A percentile compares a stretch with the other conserved stretches of the same genome.
phyloP scores from a whole-genome alignment of 92 coral and sea anemone genomes.

The Siderastrea siderea region DNA sequence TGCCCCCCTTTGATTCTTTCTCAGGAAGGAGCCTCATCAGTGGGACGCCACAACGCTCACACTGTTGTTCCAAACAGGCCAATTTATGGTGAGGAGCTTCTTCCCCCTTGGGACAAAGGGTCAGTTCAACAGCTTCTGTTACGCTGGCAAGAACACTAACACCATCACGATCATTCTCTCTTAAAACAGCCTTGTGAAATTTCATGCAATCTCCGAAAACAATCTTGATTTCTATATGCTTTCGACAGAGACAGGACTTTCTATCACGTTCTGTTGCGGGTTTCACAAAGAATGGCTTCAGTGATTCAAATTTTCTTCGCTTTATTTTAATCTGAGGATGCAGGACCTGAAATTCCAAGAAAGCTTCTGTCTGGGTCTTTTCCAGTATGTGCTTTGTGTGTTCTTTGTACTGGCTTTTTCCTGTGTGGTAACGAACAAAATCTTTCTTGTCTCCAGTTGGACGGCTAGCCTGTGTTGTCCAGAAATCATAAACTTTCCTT shows the following conservation, averaged over 20 bases:
- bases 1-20: slow-evolving; percentile 15
- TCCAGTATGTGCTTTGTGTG: slow-evolving; percentile 70
- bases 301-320: slow-evolving; percentile 53
- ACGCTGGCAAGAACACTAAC: slow-evolving; percentile 21
- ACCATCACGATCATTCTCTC: slow-evolving; percentile 3
- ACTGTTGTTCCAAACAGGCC: slow-evolving; percentile 20
- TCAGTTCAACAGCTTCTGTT: slow-evolving; percentile 51
- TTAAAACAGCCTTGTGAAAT: slow-evolving; percentile 45
- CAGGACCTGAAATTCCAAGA: slow-evolving; percentile 56
- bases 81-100: slow-evolving; percentile 15
- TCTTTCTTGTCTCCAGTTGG: slow-evolving; percentile 62
- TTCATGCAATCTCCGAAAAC: slow-evolving; percentile 48
- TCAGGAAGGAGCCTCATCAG: slow-evolving; percentile 21
- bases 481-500: slow-evolving; percentile 40
- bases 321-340: slow-evolving; percentile 45
- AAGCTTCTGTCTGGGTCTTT: slow-evolving; percentile 64
- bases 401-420: slow-evolving; percentile 51
- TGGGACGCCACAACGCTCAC: slow-evolving; percentile 35
- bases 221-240: slow-evolving; percentile 49
- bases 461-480: slow-evolving; percentile 52
- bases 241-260: slow-evolving; percentile 53
- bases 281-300: slow-evolving; percentile 57
- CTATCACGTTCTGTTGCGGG: slow-evolving; percentile 56
- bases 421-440: slow-evolving; percentile 43
- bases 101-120: slow-evolving; percentile 54